Base-by-base conservation (phyloP, 2,113 vertebrate genomes). In the Pristiophorus japonicus region DNA sequence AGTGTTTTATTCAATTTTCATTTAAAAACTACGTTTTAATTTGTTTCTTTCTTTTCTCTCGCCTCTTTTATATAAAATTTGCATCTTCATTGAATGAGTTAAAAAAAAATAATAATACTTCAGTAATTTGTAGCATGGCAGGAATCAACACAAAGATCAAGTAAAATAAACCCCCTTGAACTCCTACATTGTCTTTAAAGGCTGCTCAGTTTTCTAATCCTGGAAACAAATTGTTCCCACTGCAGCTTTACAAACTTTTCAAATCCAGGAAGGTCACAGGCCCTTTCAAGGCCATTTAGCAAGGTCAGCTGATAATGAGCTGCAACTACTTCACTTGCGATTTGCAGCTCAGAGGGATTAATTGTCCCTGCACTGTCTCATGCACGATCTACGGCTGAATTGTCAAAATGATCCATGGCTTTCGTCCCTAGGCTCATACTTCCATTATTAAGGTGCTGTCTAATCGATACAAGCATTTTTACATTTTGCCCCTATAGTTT, bases 401-500 rank as follows among this genome's bases (percentile, higher is more conserved):
- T 98, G 98, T 98, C 98, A 98, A 97, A 97, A 97, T 98, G 97
- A 98, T 98, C 97, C 98, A 98, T 98, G 97, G 97, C 97, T 97
- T 97, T 97, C 96, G 96, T 98, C 97, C 97, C 97, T 96, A 97
- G 97, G 97, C 97, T 97, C 96, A 97, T 96, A 96, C 97, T 97
- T 98, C 97, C 98, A 98, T 98, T 98, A 98, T 98, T 97, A 97
- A 98, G 97, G 97, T 97, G 97, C 97, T 96, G 96, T 97, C 97
- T 97, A 97, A 98, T 98, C 97, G 97, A 98, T 98, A 97, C 96
- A 97, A 97, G 97, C 97, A 97, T 98, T 98, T 98, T 98, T 97
- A 98, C 97, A 98, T 97, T 97, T 97, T 97, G 96, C 97, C 97
- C 96, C 97, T 97, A 97, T 97, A 97, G 85, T 98, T 98, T 98